Percentiles rank a stretch among this genome's conserved stretches.
phyloP scores from a whole-genome alignment of 2,888 invertebrate species.

The Aplocera efformata region DNA sequence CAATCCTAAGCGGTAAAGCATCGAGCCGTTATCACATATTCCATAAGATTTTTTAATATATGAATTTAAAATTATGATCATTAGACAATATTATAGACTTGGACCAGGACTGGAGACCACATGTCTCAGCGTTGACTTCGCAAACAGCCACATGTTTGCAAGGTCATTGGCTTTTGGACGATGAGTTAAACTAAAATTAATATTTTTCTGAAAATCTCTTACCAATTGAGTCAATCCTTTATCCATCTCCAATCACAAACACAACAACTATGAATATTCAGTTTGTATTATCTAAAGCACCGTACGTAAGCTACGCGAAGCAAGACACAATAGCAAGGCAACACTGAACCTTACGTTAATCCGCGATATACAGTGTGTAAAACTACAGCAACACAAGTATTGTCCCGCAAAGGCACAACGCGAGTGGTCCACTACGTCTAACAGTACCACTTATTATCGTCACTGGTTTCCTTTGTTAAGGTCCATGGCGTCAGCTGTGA shows the following conservation, averaged over 20 bases:
- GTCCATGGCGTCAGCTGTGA: slow-evolving; percentile 73
- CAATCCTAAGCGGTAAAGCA: no score
- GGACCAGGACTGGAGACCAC: slow-evolving; percentile 63
- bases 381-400: slow-evolving; percentile 54
- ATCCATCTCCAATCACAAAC: slow-evolving; percentile 35
- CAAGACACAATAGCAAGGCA: slow-evolving; percentile 79
- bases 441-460: slow-evolving; percentile 55
- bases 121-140: slow-evolving; percentile 64
- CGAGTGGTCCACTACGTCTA: slow-evolving; percentile 71
- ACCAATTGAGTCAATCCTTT: slow-evolving; percentile 40
- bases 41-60: no score
- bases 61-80: slow-evolving; percentile 20
- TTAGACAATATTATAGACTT: slow-evolving; percentile 24
- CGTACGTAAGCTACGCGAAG: slow-evolving; percentile 73
- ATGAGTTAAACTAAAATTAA: slow-evolving; percentile 32
- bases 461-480: slow-evolving; percentile 60
- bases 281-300: slow-evolving; percentile 60
- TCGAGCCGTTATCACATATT: slow-evolving; percentile 24
- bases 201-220: slow-evolving; percentile 33
- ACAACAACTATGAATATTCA: slow-evolving; percentile 21
- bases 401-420: slow-evolving; percentile 68
- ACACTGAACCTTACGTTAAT: slow-evolving; percentile 68
- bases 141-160: slow-evolving; percentile 66
- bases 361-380: slow-evolving; percentile 58
- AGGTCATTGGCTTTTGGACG: slow-evolving; percentile 54